Percentiles rank a stretch among this genome's conserved stretches.
These are phyloP conservation scores for Syrmaticus mikado DNA, from an alignment of 2,113 vertebrate genomes.

Conservation along the genomic window DNA sequence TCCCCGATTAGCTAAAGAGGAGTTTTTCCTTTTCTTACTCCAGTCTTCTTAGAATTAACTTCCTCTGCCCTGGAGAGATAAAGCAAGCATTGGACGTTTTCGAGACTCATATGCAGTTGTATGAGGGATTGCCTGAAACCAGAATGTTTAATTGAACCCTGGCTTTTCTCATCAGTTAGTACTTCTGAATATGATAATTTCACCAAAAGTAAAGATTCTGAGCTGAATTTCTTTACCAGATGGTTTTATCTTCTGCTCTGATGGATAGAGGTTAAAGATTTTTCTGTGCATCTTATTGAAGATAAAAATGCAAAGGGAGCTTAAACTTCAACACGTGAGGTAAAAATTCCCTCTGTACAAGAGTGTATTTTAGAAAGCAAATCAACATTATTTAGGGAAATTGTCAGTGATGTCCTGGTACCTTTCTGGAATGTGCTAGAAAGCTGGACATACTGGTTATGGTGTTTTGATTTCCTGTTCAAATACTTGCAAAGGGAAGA, in stretches of 20 bases:
- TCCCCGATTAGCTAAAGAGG: background rate
- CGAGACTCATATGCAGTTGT: background rate
- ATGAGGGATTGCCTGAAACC: background rate
- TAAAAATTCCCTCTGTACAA: background rate
- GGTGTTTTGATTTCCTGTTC: slow-evolving; percentile 64
- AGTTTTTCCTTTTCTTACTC: background rate
- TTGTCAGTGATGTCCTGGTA: slow-evolving; percentile 39
- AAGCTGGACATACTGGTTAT: slow-evolving; percentile 57
- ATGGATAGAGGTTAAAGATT: background rate
- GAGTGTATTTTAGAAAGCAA: background rate
- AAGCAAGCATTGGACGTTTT: background rate
- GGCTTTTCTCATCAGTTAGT: too few species aligned
- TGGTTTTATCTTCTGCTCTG: too few species aligned
- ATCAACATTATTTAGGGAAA: slow-evolving; percentile 58
- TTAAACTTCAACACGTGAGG: background rate
- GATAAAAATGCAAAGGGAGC: background rate
- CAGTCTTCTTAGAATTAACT: background rate
- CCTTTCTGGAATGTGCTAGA: slow-evolving; percentile 57
- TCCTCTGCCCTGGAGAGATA: background rate
- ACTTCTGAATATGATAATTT: background rate
- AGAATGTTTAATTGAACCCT: background rate
- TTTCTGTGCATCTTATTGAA: background rate
- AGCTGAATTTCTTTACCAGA: background rate
- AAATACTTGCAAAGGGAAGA: slow-evolving; percentile 41
- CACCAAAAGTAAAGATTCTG: background rate